phyloP scores from a whole-genome alignment of 2,113 vertebrate species.

The Brachyistius frenatus region DNA sequence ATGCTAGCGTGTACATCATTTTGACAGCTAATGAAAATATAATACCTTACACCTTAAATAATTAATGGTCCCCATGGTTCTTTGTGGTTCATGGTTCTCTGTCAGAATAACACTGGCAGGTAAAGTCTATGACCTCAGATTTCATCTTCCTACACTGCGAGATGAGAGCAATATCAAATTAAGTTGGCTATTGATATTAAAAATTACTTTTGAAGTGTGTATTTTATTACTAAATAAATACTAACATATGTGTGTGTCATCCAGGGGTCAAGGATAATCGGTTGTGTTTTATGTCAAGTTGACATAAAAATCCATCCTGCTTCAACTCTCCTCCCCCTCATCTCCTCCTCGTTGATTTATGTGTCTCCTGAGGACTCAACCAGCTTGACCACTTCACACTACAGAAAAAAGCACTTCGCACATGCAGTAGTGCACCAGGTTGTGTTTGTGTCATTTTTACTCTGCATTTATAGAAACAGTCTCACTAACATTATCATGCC shows the following conservation, averaged over 20 bases:
- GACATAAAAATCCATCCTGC: slow-evolving; percentile 1
- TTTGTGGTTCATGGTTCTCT: too few relatives aligned
- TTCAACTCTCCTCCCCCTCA: not conserved
- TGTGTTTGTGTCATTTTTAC: slow-evolving; percentile 2
- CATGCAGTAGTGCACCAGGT: not conserved
- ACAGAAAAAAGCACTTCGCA: slow-evolving; percentile 46
- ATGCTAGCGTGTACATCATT: too few relatives aligned
- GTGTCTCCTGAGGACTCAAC: slow-evolving; percentile 20
- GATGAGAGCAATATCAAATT: not conserved
- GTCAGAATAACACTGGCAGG: too few relatives aligned
- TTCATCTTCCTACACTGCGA: not conserved
- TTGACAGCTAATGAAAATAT: too few relatives aligned
- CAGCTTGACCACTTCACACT: slow-evolving; percentile 3
- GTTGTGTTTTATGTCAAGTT: slow-evolving; percentile 9
- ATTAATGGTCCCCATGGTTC: too few relatives aligned
- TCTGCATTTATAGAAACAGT: not conserved
- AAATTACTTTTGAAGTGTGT: not conserved
- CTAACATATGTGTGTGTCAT: not conserved
- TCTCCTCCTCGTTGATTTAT: not conserved
- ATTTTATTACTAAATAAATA: not conserved
- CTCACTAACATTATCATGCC: not conserved
- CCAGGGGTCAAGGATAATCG: not conserved
- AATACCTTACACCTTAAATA: too few relatives aligned
- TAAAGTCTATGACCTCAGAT: not conserved
- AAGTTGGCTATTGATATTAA: not conserved